Evolutionary conservation across 2,888 invertebrate genomes (phyloP).

Genomic region (Lasioglossum pauxillum): DNA sequence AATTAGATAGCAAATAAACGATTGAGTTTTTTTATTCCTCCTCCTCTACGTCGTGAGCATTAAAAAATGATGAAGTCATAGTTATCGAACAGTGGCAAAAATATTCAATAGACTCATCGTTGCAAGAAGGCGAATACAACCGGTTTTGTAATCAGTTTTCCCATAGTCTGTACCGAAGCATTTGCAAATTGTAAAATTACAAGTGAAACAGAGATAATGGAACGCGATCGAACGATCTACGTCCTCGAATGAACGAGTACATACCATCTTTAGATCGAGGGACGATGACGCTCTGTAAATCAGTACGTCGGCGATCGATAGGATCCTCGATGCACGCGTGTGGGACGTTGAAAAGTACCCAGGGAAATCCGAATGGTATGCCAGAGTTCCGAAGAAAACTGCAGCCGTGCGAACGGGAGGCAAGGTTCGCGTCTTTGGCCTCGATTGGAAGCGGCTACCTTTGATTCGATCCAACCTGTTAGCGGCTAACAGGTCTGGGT

Average conservation of each 20-base stretch:
- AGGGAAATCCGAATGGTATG: constrained; percentile 47
- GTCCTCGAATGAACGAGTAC: neutral
- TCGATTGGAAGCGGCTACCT: constrained; percentile 30
- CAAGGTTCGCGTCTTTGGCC: constrained; percentile 59
- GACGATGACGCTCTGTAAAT: constrained; percentile 47
- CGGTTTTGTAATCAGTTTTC: neutral
- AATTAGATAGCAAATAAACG: neutral
- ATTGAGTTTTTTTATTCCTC: neutral
- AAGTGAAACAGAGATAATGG: neutral
- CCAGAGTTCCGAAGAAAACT: constrained; percentile 26
- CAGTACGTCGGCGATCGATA: constrained; percentile 60
- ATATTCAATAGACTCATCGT: neutral
- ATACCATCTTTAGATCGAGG: constrained; percentile 47
- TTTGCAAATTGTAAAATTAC: neutral
- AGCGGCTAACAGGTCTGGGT: neutral
- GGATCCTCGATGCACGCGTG: constrained; percentile 32
- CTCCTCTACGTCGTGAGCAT: neutral
- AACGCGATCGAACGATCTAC: neutral
- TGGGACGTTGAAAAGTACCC: constrained; percentile 53
- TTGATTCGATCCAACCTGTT: neutral
- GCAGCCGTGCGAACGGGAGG: constrained; percentile 54
- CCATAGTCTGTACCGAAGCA: neutral
- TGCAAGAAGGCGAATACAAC: neutral
- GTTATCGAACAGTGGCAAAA: neutral
- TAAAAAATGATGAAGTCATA: neutral